phyloP scores from a whole-genome alignment of 2,888 invertebrate species.

The Adineta ricciae region DNA sequence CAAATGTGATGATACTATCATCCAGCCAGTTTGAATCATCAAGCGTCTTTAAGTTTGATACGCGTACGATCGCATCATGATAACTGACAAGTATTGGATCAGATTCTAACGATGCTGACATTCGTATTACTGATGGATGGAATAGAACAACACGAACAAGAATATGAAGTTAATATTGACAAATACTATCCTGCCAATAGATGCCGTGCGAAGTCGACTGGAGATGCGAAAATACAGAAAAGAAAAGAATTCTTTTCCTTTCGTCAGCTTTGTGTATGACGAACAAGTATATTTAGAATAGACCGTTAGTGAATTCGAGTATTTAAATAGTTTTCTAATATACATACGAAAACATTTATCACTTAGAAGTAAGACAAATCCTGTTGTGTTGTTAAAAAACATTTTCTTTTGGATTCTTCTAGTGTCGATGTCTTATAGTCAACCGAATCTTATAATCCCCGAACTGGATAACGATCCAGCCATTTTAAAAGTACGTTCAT shows the following conservation, averaged over 20 bases:
- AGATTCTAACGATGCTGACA: background rate
- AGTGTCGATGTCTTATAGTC: background rate
- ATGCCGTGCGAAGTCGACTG: background rate
- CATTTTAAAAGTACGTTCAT: background rate
- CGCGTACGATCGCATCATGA: background rate
- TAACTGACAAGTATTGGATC: background rate
- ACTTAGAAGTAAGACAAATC: too few species aligned
- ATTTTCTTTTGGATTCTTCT: background rate
- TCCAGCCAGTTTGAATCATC: background rate
- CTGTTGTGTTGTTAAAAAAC: too few species aligned
- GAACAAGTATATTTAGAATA: background rate
- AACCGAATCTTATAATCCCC: background rate
- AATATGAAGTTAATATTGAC: background rate
- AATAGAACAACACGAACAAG: background rate
- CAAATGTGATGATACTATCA: conserved; percentile 10
- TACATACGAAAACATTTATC: too few species aligned
- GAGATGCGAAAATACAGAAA: background rate
- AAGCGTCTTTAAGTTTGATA: background rate
- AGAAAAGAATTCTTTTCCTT: background rate
- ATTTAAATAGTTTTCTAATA: too few species aligned
- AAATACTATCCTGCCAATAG: background rate
- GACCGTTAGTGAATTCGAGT: background rate
- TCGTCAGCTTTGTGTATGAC: background rate
- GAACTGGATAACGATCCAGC: conserved; percentile 9
- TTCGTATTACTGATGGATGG: background rate